phyloP scores from a whole-genome alignment of 2,888 invertebrate species.

The Meteorus colon region DNA sequence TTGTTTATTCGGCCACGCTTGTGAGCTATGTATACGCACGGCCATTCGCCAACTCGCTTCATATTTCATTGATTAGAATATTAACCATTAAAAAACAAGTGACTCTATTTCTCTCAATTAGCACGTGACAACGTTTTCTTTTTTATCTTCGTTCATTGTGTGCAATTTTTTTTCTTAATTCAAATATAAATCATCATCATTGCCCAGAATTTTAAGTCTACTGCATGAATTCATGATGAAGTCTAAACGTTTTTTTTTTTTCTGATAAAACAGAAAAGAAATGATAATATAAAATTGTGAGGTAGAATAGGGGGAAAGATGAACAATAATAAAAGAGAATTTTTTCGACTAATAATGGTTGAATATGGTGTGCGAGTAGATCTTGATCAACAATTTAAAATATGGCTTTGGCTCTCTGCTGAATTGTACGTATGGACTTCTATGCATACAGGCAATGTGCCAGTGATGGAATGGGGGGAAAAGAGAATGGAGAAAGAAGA shows the following conservation, averaged over 20 bases:
- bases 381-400: constrained; percentile 42
- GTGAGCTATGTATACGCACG: constrained; percentile 50
- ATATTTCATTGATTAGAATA: constrained; percentile 72
- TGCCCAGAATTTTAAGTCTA: no score
- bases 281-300: no score
- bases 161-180: background rate
- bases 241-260: background rate
- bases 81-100: constrained; percentile 70
- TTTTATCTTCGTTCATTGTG: background rate
- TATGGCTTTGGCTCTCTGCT: constrained; percentile 27
- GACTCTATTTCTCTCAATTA: constrained; percentile 63
- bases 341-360: constrained; percentile 48
- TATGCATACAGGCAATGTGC: constrained; percentile 3
- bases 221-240: no score
- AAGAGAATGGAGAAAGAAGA: constrained; percentile 5
- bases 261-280: background rate
- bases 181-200: constrained; percentile 18
- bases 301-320: no score
- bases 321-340: constrained; percentile 23
- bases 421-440: constrained; percentile 20
- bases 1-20: constrained; percentile 69
- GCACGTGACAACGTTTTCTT: constrained; percentile 53
- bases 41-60: constrained; percentile 64
- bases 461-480: background rate
- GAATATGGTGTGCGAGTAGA: constrained; percentile 25